Evolutionary conservation across 2,797 vertebrate genomes (phyloP), one percentile per base, ranked within the genome.

Genomic region (Staurois parvus): DNA sequence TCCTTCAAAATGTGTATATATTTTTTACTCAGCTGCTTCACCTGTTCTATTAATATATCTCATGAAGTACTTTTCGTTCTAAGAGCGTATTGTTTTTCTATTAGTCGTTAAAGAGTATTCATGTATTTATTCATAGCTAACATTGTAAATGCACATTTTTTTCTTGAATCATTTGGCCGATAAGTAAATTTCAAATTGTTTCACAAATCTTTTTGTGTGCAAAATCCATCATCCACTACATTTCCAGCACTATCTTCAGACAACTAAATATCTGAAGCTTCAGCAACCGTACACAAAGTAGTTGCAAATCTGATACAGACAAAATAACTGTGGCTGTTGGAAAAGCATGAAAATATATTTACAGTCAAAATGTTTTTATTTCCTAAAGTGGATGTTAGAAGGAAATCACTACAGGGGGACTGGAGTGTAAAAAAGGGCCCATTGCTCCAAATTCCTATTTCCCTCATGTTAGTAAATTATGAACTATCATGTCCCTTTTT

Each of bases 381-480:
- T 72, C 28, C 26, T 17, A 70, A 79, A 79, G 28, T 29, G 56
- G 28, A 34, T 15, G 30, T 72, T 72, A 26, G 40, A 24, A 45
- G 26, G 7, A 70, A 86, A 64, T 19, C 34, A 66, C 28, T 8
- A 8, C 15, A 15, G 73, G 37, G 10, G 26, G 72, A 69, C 42
- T 45, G 30, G 72, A 72, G 45, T 45, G 64, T 76, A 26, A 48
- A 69, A 59, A 82, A 68, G 69, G 45, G 32, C 28, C 37, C 64
- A 34, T 68, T 45, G 24, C 56, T 78, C 26, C 78, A 80, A 86
- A 86, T 80, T 82, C 40, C 48, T 83, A 74, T 86, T 83, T 86
- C 83, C 88, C 90, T 91, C 90, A 86, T 88, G 89, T 52, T 28
- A 89, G 90, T 88, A 93, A 93, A 93, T 92, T 92, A 85, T 90